phyloP scores from a whole-genome alignment of 2,797 vertebrate genomes.

The Rhabdomys pumilio region DNA sequence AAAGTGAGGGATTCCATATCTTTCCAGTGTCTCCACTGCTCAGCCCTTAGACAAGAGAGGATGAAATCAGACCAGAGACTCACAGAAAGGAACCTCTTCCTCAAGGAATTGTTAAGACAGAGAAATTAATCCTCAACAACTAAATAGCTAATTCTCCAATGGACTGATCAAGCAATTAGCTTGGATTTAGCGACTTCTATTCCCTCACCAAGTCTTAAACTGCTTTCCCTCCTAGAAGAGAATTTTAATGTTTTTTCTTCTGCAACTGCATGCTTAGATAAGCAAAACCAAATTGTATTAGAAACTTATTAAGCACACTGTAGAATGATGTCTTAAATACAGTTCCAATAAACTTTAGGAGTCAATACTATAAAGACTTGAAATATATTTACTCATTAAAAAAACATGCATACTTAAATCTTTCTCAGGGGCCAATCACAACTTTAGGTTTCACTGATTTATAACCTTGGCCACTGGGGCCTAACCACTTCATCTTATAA shows the following conservation, averaged over 20 bases:
- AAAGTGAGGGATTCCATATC: background rate
- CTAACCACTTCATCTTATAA: conserved; percentile 90
- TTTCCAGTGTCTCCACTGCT: background rate
- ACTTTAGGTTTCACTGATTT: conserved; percentile 85
- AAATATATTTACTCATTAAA: conserved; percentile 87
- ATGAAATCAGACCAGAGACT: background rate
- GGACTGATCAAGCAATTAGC: background rate
- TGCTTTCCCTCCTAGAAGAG: conserved; percentile 34
- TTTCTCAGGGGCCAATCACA: conserved; percentile 86
- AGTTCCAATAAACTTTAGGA: conserved; percentile 81
- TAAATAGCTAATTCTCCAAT: conserved; percentile 50
- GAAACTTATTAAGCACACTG: conserved; percentile 56
- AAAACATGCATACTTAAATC: conserved; percentile 79
- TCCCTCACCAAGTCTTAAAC: conserved; percentile 23
- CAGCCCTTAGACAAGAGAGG: background rate
- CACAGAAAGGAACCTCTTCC: background rate
- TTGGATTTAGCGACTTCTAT: background rate
- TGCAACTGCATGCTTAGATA: conserved; percentile 53
- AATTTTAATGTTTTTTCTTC: conserved; percentile 60
- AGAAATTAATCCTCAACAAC: conserved; percentile 51
- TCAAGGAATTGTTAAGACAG: background rate
- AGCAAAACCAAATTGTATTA: conserved; percentile 75
- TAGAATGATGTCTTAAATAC: conserved; percentile 84
- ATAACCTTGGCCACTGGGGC: conserved; percentile 83
- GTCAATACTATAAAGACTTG: conserved; percentile 70